These are phyloP conservation scores for Eubasilissa regina DNA, from an alignment of 1,140 invertebrate species.

Conservation along the genomic window DNA sequence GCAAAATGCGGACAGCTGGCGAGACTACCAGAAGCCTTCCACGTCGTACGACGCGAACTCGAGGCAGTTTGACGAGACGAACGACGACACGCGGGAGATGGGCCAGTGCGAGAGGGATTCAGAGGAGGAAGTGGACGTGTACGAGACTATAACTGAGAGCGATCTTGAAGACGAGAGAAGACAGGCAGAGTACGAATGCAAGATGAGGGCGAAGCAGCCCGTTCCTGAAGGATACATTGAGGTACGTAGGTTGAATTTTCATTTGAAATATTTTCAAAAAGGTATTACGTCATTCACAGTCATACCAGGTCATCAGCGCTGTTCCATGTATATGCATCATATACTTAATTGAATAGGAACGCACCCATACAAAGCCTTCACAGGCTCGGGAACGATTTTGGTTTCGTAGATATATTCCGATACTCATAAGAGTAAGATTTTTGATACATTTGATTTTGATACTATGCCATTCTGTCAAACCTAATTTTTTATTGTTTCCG, in stretches of 20 bases:
- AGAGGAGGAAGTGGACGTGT: constrained; percentile 25
- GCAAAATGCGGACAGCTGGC: constrained; percentile 10
- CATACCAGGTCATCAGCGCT: no score
- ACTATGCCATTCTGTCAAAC: no score
- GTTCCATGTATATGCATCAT: no score
- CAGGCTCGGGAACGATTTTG: no score
- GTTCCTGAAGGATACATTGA: constrained; percentile 19
- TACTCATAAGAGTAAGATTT: no score
- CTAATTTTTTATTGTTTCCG: no score
- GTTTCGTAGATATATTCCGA: no score
- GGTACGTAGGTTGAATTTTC: neutral
- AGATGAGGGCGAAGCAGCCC: constrained; percentile 20
- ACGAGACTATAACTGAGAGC: constrained; percentile 18
- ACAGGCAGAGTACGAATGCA: constrained; percentile 38
- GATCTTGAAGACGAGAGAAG: constrained; percentile 21
- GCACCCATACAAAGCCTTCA: no score
- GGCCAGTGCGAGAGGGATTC: constrained; percentile 29
- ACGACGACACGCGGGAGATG: constrained; percentile 43
- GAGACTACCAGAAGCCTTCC: constrained; percentile 53
- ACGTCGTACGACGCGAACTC: constrained; percentile 54
- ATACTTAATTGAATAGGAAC: no score
- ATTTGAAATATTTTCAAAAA: no score
- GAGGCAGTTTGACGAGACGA: constrained; percentile 52
- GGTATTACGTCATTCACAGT: no score
- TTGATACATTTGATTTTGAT: no score